These are phyloP conservation scores for Trichonephila inaurata DNA, from an alignment of 1,140 invertebrate species.

Conservation along the genomic window DNA sequence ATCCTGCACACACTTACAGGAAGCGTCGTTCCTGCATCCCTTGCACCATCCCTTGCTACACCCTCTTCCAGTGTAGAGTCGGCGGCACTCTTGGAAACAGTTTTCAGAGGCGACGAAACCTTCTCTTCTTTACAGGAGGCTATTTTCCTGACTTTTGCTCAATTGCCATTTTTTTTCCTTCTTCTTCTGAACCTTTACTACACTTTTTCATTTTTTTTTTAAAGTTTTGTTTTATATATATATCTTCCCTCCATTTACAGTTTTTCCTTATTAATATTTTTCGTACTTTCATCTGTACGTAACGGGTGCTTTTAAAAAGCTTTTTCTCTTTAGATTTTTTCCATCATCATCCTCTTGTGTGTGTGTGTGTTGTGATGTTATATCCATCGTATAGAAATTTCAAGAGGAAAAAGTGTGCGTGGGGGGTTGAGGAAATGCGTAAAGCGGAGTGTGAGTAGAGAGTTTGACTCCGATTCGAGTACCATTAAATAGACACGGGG, in stretches of 20 bases:
- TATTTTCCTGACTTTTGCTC: conserved; percentile 70
- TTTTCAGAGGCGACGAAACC: conserved; percentile 18
- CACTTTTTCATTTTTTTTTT: not conserved
- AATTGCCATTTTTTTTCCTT: conserved; percentile 56
- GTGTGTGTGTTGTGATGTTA: no score
- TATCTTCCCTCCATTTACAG: not conserved
- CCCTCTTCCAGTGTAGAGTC: conserved; percentile 2
- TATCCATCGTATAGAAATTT: no score
- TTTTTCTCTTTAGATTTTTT: conserved; percentile 33
- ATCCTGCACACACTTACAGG: conserved; percentile 60
- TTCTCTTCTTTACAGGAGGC: conserved; percentile 38
- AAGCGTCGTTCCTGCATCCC: conserved; percentile 34
- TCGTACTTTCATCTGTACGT: conserved; percentile 20
- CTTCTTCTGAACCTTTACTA: not conserved
- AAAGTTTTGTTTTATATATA: not conserved
- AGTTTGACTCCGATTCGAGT: conserved; percentile 59
- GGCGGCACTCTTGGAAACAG: conserved; percentile 5
- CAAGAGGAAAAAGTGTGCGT: not conserved
- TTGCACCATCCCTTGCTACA: not conserved
- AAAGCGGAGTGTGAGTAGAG: conserved; percentile 31
- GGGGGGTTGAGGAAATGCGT: not conserved
- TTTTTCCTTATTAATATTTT: conserved; percentile 72
- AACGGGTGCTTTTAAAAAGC: conserved; percentile 59
- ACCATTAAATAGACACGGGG: not conserved
- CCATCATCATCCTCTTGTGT: not conserved